Base-by-base conservation (phyloP, 1,140 invertebrate genomes). In the Drosophila hydei region DNA sequence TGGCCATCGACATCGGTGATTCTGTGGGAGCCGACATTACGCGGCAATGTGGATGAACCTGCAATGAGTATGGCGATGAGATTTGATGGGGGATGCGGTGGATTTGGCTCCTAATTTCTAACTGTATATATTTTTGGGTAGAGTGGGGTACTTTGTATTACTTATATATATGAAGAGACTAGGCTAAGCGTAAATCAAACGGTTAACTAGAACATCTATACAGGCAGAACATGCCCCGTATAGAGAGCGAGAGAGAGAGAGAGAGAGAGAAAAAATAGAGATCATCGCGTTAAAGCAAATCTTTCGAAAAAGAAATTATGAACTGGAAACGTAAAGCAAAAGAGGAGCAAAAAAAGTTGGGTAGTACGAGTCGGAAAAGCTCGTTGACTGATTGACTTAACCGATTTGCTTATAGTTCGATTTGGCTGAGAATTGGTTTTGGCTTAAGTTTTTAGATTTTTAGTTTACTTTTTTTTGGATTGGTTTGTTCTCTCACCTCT, bases 1-100 rank as follows among this genome's bases (percentile, higher is more conserved):
- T 90, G 83, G 54, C 84, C 83, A 68, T 88, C 83, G 64, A 87
- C 83, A 69, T 87, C 83, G 69, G 75, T 63, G 54, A 68, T 96
- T 94, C 65, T 94, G 94, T 91, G 96, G 75, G 94, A 94, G 90
- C 95, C 95, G 90, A 95, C 95, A 16, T 95, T 95, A 75, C 97
- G 94, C 59, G 96, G 96, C 80, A 97, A 93, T 59, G 96, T 97
- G 27, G 96, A 96, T 61, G 96, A 95, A 90, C 95, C 96, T 96
- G 92, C 90, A 88, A 89, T 72, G 84, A 89, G 68, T 65, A 90
- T 80, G 81, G 77, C 76, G 79, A 84, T 89, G 88, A 89, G 88
- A 87, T 81, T 84, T 84, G 89, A 85, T 89, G 84, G 84, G 83
- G 75, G 83, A 88, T 83, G 83, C 83, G 83, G 83, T 87, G 81